Base-by-base conservation (phyloP, 2,113 vertebrate species). In the Grammomys surdaster region DNA sequence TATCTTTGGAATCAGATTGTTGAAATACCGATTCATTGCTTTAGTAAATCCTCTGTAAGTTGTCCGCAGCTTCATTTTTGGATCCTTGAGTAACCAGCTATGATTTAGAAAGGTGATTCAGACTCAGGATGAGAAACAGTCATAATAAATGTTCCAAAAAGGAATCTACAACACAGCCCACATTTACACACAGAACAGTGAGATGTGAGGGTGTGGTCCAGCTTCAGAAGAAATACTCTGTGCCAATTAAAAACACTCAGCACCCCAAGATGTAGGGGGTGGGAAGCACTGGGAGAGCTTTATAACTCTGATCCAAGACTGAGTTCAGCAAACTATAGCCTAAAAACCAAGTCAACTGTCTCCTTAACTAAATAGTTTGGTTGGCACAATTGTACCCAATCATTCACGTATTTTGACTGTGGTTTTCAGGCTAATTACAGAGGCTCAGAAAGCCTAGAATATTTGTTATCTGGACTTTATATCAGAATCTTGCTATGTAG, bases 51-150 rank as follows among this genome's bases (percentile, higher is more conserved):
- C 99, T n/a, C 97, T 98, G 93, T 99, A 99, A 0, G 98, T 99
- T 1, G 99, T 99, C 85, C 99, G 99, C 96, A 99, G 98, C 89
- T 98, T 99, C 99, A 99, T 99, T 89, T 98, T 98, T 20, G 97
- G 97, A 88, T 99, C 99, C 22, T 97, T 98, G 93, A 99, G 98
- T 33, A 99, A 98, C 99, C 99, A 99, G 93, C 99, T 99, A 84
- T 22, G 65, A 95, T 77, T 88, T 33, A 93, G 31, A 95, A 92
- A 70, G 3, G 54, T 1, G 12, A 69, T 28, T 92, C 51, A 85
- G 40, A 60, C 70, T 73, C n/a, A 16, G 7, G 7, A 46, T 78
- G n/a, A 26, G 36, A 90, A 8, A 40, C 0, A 88, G 33, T 56
- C 69, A 31, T 13, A 54, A 85, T 69, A 87, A 76, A 43, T 1